Conservation (phyloP, 1,140 invertebrate genomes). For the Meteorus sp. region DNA sequence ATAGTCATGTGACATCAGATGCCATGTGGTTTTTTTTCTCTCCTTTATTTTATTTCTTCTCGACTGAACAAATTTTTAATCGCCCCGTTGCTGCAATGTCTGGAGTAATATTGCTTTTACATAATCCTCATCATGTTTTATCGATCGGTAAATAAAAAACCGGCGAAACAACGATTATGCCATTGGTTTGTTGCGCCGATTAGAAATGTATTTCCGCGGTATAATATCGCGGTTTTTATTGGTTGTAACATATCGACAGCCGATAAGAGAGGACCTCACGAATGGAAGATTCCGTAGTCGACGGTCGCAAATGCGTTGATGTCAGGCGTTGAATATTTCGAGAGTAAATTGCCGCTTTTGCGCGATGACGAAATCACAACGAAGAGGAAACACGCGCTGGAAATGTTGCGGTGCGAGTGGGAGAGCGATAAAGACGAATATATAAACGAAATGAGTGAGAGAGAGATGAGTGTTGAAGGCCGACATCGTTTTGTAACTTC, state of each 20-base stretch:
- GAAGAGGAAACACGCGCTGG: conserved; percentile 14
- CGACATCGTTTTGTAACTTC: conserved; percentile 38
- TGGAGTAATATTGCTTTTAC: not conserved
- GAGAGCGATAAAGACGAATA: not conserved
- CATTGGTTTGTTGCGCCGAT: conserved; percentile 10
- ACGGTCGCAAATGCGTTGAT: conserved; percentile 5
- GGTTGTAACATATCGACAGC: conserved; percentile 30
- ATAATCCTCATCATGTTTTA: conserved; percentile 1
- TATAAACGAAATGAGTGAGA: not conserved
- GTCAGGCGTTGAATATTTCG: conserved; percentile 17
- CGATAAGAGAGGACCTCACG: conserved; percentile 34
- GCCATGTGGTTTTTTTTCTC: no score
- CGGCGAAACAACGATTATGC: not conserved
- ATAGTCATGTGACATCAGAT: no score
- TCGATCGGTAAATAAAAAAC: conserved; percentile 31
- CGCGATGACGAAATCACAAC: conserved; percentile 32
- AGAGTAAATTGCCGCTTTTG: conserved; percentile 2
- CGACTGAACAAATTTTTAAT: not conserved
- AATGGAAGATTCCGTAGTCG: not conserved
- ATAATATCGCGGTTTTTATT: conserved; percentile 2
- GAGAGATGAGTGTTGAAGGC: conserved; percentile 36
- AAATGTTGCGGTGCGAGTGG: not conserved
- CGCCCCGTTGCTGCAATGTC: no score
- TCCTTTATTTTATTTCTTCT: conserved; percentile 7
- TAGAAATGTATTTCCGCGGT: conserved; percentile 6